Evolutionary conservation across 2,888 invertebrate species (phyloP), one percentile per base, ranked within the genome.

Genomic region (Orthosia incerta): DNA sequence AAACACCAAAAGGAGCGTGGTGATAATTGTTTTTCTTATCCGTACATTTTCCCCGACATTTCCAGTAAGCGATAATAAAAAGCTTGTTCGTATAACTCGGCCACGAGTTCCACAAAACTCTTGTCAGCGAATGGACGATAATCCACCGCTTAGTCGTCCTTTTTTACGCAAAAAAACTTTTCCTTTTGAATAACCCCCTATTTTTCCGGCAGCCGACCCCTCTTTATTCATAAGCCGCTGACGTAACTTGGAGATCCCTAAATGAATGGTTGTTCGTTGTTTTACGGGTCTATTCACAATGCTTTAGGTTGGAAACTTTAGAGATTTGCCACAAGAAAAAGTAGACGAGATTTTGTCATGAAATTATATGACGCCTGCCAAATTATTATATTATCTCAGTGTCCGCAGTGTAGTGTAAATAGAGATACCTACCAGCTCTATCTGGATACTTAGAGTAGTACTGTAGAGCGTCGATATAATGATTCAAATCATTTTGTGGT

Each of bases 251-350:
- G 93, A 94, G 93, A 93, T 91, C 93, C 94, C 93, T 94, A 95
- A 96, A 96, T 95, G 95, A 95, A 96, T 94, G 95, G 96, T 91
- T 95, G 95, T 96, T 96, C 94, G 93, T 95, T 95, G 95, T 96
- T 96, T 96, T 96, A 96, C 95, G 95, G 94, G 92, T 94, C 95
- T 95, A 94, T 95, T 94, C 93, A 94, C 95, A 94, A 94, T 94
- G 94, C 91, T 93, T 95, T 93, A 93, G 93, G 91, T 92, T 93
- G 93, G 91, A 92, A 94, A 95, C 92, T 94, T 94, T 91, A 91
- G 92, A 93, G 95, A 95, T 95, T 95, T 94, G 89, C 89, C 90
- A 82, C 86, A 87, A 89, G 89, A 91, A 92, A 91, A 90, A 90
- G 89, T 89, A 86, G 87, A 89, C 88, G 89, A 90, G 89, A 91